Evolutionary conservation across 1,140 invertebrate genomes (phyloP), one percentile per base, ranked within the genome.

Genomic region (Lepidurus arcticus): DNA sequence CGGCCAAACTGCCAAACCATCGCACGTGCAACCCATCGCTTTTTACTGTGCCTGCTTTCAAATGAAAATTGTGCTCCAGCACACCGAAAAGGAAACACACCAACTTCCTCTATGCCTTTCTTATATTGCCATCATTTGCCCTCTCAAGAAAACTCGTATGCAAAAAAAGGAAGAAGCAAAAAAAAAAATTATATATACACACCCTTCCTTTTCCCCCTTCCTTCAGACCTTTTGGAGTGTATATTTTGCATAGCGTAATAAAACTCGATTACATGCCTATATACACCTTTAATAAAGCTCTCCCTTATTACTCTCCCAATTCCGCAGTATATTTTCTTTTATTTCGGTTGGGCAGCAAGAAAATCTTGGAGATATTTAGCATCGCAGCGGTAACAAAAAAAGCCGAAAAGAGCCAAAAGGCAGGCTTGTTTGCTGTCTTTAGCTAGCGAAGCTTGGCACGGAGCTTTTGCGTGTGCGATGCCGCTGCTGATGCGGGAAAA

Each of bases 1-100:
- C 13, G 53, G 13, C 53, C 53, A 65, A 65, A 65, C 53, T 65
- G 53, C 53, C 53, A 65, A 65, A 65, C 53, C 53, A 65, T 11
- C 53, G 53, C 53, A 65, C 53, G 53, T 65, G 53, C 53, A 65
- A 65, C 53, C 53, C 53, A 65, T 65, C 53, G 53, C 53, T 65
- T 65, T 47, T 65, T 65, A 65, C 53, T 65, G 53, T 65, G 53
- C 13, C 53, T 65, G 53, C 21, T 65, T 65, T 65, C 53, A 65
- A 65, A 65, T 65, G 53, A 65, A 65, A 65, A 65, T 65, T 65
- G 53, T 21, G n/a, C 53, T 21, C 53, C 16, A 65, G 53, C 53
- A 65, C 53, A 65, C 13, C 53, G 53, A 65, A 65, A 34, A 65
- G 53, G 53, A 65, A 65, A 65, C 13, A 9, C 53, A 65, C 9